Base-by-base conservation (phyloP, 2,888 invertebrate species). In the Osedax frankpressi region DNA sequence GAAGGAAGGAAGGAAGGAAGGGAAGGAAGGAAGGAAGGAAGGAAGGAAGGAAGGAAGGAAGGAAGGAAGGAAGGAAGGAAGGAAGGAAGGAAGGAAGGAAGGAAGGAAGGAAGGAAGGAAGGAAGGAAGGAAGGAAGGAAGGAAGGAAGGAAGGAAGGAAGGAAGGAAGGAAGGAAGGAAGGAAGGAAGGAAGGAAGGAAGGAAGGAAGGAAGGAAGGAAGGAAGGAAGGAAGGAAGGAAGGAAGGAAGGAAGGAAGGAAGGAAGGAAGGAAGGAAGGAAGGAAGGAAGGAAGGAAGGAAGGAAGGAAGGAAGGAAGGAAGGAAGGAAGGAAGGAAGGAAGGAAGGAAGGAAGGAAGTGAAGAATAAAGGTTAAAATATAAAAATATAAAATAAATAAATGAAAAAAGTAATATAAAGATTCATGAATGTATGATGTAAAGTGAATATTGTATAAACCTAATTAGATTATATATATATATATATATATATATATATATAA, bases 201-300 rank as follows among this genome's bases (percentile, higher is more conserved):
- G 62, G 62, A 62, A 62, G 62, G 62, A 62, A 62, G 62, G 3
- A 62, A 62, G 62, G 62, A 62, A 1, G 62, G 62, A 3, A 1
- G 62, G 62, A 62, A 62, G 62, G 62, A 62, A 62, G 62, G 62
- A 62, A 62, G 62, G 3, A 62, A 62, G 62, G 62, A 62, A 1
- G 62, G 62, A 3, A 1, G 62, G 62, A 62, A 62, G 62, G 62
- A 62, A 62, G 62, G 62, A 62, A 1, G 62, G 62, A 62, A 62
- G 62, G 3, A 62, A 62, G 62, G 3, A 62, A 62, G 3, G 62
- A 62, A 62, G 62, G 62, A 3, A 1, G 62, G 62, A 3, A 1
- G 62, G 62, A 62, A 62, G 3, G 62, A 62, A 62, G 62, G 62
- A 62, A 62, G 62, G 62, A 62, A 62, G 62, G 62, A 62, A 62